These are phyloP conservation scores for Peromyscus attwateri DNA, from an alignment of 2,797 vertebrate species.

Conservation along the genomic window DNA sequence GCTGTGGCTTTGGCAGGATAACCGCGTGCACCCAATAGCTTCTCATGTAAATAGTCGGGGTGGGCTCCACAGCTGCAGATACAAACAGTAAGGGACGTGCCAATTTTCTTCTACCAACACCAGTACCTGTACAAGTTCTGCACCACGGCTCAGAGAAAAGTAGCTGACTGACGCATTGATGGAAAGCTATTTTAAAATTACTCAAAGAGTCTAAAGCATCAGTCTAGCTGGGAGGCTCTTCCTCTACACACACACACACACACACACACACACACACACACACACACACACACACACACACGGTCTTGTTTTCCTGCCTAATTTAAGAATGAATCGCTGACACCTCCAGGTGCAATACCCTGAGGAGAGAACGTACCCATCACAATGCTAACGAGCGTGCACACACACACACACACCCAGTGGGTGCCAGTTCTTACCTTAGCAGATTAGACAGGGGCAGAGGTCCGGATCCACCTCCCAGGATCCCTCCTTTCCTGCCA, in stretches of 20 bases:
- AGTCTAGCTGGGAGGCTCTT: conserved; percentile 80
- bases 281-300: conserved; percentile 78
- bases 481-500: conserved; percentile 96
- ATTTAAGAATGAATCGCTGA: conserved; percentile 83
- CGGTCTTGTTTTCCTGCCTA: conserved; percentile 72
- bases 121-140: conserved; percentile 85
- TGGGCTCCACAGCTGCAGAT: conserved; percentile 38
- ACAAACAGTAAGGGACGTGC: conserved; percentile 24
- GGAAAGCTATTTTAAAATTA: conserved; percentile 80
- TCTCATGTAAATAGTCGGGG: conserved; percentile 38
- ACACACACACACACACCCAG: background rate
- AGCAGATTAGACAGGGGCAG: conserved; percentile 96
- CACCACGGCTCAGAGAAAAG: conserved; percentile 83
- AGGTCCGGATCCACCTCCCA: conserved; percentile 96
- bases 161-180: conserved; percentile 84
- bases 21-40: conserved; percentile 70
- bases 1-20: conserved; percentile 73
- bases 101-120: conserved; percentile 57
- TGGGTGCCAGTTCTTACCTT: conserved; percentile 91
- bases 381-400: conserved; percentile 59
- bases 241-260: conserved; percentile 76
- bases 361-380: conserved; percentile 74
- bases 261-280: conserved; percentile 80
- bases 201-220: conserved; percentile 82
- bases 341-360: conserved; percentile 84